Evolutionary conservation across 2,797 vertebrate genomes (phyloP).

Genomic region (Bradypodion pumilum): DNA sequence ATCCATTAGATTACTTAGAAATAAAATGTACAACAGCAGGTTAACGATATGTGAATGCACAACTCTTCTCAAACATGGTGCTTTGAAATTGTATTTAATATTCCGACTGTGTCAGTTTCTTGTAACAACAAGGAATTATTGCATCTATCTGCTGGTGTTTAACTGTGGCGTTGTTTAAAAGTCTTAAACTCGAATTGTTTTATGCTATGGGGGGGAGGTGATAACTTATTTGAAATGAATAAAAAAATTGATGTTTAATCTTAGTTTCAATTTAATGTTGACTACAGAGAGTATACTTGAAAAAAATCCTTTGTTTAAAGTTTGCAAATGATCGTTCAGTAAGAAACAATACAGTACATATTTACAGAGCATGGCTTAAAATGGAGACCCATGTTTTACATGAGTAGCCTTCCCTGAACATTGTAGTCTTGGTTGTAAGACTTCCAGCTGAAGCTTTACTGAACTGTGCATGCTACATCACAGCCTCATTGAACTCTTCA

Average conservation of each 20-base stretch:
- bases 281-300: background rate
- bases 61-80: constrained; percentile 59
- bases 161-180: constrained; percentile 44
- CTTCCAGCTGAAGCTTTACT: background rate
- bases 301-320: background rate
- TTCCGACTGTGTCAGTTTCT: constrained; percentile 63
- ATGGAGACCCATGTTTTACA: background rate
- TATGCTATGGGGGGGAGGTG: background rate
- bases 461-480: background rate
- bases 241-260: background rate
- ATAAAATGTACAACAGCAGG: constrained; percentile 27
- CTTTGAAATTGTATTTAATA: constrained; percentile 68
- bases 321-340: constrained; percentile 7
- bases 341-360: background rate
- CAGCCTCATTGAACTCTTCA: constrained; percentile 3
- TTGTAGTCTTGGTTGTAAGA: background rate
- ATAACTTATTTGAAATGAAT: constrained; percentile 19
- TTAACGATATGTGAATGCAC: constrained; percentile 45
- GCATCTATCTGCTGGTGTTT: constrained; percentile 18
- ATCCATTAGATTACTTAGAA: constrained; percentile 25
- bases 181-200: constrained; percentile 26
- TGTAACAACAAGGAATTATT: constrained; percentile 68
- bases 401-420: background rate
- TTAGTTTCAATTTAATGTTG: constrained; percentile 4
- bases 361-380: constrained; percentile 4